Conservation (phyloP, 35 echinoderm and acorn worm genomes). For the Stichopus chloronotus region DNA sequence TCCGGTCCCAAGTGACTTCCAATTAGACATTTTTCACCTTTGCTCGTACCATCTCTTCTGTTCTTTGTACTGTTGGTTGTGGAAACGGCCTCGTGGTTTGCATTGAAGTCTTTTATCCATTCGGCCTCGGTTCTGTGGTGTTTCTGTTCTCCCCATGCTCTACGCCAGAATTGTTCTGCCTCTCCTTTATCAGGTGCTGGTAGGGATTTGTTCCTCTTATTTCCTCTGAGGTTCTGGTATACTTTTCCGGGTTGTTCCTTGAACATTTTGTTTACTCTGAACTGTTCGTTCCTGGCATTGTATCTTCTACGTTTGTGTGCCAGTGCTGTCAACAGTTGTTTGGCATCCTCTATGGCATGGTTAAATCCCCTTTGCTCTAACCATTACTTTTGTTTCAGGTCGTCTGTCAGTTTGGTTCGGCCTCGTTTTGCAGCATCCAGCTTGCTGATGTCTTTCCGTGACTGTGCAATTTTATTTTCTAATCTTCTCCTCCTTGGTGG, state of each 20-base stretch:
- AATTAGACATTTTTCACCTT: background rate
- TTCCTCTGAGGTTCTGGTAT: background rate
- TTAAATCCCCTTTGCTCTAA: background rate
- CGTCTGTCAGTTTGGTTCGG: background rate
- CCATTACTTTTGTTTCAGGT: slow-evolving; percentile 16
- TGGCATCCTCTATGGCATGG: background rate
- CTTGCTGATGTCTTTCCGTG: background rate
- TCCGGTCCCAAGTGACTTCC: slow-evolving; percentile 3
- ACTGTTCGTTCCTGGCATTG: slow-evolving; percentile 10
- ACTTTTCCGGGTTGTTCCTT: background rate
- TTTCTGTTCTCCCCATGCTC: background rate
- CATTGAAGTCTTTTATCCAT: too few species aligned
- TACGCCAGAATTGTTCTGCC: background rate
- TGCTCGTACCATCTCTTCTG: background rate
- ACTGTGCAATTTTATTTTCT: background rate
- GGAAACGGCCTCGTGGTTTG: too few species aligned
- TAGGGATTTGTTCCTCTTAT: background rate
- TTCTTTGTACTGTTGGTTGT: background rate
- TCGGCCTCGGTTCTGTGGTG: background rate
- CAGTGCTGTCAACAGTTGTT: too few species aligned
- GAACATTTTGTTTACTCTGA: slow-evolving; percentile 10
- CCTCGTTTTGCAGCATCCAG: background rate
- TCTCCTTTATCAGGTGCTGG: background rate
- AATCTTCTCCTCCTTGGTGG: too few species aligned
- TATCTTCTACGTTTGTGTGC: background rate